Conservation (phyloP, 2,888 invertebrate genomes). For the Plutella xylostella region DNA sequence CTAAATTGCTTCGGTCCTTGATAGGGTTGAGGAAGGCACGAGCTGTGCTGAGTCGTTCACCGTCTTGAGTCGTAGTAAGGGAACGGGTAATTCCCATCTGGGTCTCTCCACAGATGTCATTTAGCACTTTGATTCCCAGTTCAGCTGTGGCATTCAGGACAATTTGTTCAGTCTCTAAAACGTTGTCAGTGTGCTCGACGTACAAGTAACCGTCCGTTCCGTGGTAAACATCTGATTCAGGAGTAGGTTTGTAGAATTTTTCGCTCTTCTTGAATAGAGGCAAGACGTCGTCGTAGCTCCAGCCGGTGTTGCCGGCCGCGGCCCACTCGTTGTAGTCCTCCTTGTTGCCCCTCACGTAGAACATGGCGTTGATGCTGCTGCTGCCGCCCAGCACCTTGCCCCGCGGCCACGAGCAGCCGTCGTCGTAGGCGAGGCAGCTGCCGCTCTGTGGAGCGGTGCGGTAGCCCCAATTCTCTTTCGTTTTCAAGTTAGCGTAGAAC, state of each 20-base stretch:
- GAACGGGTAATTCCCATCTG: constrained; percentile 22
- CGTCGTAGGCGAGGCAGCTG: constrained; percentile 29
- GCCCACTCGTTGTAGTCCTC: constrained; percentile 58
- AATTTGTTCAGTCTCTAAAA: constrained; percentile 7
- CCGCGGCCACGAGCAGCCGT: constrained; percentile 51
- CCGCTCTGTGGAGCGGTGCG: constrained; percentile 35
- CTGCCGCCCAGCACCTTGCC: constrained; percentile 69
- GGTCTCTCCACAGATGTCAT: constrained; percentile 10
- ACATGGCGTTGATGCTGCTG: constrained; percentile 59
- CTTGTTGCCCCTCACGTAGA: constrained; percentile 55
- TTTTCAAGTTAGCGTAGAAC: not conserved
- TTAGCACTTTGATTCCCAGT: constrained; percentile 5
- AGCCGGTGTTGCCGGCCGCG: constrained; percentile 44
- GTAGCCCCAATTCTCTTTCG: constrained; percentile 23
- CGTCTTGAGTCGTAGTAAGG: constrained; percentile 19
- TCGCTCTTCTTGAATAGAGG: constrained; percentile 50
- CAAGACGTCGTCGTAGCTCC: constrained; percentile 54
- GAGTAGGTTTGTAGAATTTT: constrained; percentile 21
- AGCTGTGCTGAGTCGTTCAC: constrained; percentile 26
- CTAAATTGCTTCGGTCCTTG: constrained; percentile 25
- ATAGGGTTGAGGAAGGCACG: constrained; percentile 30
- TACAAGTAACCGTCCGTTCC: constrained; percentile 5
- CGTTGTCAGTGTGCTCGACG: constrained; percentile 2
- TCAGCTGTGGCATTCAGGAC: constrained; percentile 12
- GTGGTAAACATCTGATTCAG: constrained; percentile 1